Conservation (phyloP, 2,113 vertebrate genomes). For the Rhabdomys dilectus region DNA sequence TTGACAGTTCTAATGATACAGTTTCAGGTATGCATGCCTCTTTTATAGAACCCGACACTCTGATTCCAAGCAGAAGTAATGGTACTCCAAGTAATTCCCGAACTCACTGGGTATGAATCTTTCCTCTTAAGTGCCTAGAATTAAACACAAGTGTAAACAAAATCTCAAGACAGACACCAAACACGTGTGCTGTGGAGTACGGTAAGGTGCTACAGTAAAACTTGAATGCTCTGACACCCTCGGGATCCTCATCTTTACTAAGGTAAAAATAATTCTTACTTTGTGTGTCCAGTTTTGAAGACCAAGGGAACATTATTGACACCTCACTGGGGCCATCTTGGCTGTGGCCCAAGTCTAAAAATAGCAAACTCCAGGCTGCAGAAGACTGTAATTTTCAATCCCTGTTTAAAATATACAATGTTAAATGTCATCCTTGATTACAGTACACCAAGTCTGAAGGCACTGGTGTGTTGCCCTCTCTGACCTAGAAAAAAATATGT, state of each 20-base stretch:
- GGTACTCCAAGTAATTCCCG: background rate
- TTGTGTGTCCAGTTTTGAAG: slow-evolving; percentile 13
- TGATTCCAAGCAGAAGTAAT: background rate
- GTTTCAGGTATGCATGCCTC: background rate
- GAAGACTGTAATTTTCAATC: slow-evolving; percentile 31
- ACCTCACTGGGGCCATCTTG: slow-evolving; percentile 48
- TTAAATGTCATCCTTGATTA: slow-evolving; percentile 57
- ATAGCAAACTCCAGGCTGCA: slow-evolving; percentile 48
- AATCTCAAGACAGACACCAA: background rate
- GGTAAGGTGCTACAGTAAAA: background rate
- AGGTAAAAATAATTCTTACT: slow-evolving; percentile 23
- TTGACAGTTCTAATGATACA: background rate
- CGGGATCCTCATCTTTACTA: slow-evolving; percentile 22
- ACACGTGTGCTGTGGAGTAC: background rate
- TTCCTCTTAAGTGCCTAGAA: background rate
- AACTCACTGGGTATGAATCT: background rate
- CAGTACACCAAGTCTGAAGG: slow-evolving; percentile 10
- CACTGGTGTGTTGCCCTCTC: slow-evolving; percentile 35
- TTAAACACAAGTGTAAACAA: background rate
- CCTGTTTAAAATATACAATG: slow-evolving; percentile 65
- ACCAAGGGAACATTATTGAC: slow-evolving; percentile 50
- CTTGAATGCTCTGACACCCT: background rate
- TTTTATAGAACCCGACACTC: background rate
- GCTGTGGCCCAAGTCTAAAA: slow-evolving; percentile 56
- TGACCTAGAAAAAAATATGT: slow-evolving; percentile 36